phyloP scores from a whole-genome alignment of 1,140 invertebrate species.

The Penaeus indicus region DNA sequence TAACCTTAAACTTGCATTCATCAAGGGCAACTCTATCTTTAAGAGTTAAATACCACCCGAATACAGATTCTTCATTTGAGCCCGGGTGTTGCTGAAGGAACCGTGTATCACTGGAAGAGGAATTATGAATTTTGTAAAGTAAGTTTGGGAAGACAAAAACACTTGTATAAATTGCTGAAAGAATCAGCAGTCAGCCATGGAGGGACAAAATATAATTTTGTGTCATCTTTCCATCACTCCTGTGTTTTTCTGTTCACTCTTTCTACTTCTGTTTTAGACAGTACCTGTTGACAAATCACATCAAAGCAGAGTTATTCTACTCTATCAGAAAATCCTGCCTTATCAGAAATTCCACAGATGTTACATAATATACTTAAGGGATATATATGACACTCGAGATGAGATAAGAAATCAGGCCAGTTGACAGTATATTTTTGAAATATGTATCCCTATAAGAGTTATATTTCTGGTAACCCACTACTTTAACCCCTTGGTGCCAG shows the following conservation, averaged over 20 bases:
- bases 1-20: constrained; percentile 49
- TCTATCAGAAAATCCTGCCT: neutral
- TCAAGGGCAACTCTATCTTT: constrained; percentile 54
- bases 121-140: no score
- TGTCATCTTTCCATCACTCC: no score
- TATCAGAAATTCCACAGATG: neutral
- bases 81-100: constrained; percentile 56
- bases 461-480: no score
- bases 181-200: no score
- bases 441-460: no score
- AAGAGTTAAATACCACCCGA: constrained; percentile 49
- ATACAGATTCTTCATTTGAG: constrained; percentile 48
- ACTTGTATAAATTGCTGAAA: no score
- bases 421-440: neutral
- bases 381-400: neutral
- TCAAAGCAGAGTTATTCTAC: neutral
- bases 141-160: no score
- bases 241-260: no score
- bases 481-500: no score
- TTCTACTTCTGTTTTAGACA: no score
- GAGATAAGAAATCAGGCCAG: neutral
- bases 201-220: no score
- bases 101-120: constrained; percentile 29
- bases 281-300: no score
- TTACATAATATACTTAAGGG: neutral